These are phyloP conservation scores for Rhyacophila brunnea DNA, from an alignment of 1,140 invertebrate species.

Conservation along the genomic window DNA sequence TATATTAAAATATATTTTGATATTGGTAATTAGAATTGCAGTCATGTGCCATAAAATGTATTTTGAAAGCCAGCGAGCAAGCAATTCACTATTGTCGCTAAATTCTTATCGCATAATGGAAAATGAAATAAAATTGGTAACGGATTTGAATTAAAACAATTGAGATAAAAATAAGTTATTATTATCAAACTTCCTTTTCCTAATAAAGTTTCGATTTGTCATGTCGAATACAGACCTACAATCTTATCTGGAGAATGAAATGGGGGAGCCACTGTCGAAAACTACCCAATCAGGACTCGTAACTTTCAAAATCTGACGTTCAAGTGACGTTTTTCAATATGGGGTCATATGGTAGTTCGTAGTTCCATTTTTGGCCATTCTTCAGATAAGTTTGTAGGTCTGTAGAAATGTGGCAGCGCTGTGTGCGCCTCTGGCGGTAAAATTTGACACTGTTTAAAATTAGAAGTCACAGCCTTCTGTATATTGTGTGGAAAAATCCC, in stretches of 20 bases:
- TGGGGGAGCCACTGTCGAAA: no score
- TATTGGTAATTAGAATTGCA: neutral
- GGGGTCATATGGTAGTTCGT: no score
- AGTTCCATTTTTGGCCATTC: no score
- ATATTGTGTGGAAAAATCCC: conserved; percentile 56
- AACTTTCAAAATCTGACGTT: no score
- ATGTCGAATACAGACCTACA: conserved; percentile 10
- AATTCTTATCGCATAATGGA: neutral
- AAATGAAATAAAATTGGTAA: neutral
- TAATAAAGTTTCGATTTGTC: conserved; percentile 29
- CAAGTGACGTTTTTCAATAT: no score
- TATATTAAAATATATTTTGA: neutral
- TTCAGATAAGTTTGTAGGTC: no score
- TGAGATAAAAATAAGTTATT: no score
- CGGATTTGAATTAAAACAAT: neutral
- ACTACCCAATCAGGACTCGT: no score
- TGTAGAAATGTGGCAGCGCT: conserved; percentile 20
- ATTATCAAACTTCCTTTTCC: conserved; percentile 27
- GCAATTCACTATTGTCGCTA: neutral
- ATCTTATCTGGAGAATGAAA: no score
- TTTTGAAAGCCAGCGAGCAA: neutral
- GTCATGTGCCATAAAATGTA: no score
- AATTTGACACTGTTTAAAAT: conserved; percentile 46
- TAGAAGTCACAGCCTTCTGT: conserved; percentile 54
- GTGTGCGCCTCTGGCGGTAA: conserved; percentile 44